phyloP scores from a whole-genome alignment of 2,797 vertebrate genomes.

The Emydoidea blandingii region DNA sequence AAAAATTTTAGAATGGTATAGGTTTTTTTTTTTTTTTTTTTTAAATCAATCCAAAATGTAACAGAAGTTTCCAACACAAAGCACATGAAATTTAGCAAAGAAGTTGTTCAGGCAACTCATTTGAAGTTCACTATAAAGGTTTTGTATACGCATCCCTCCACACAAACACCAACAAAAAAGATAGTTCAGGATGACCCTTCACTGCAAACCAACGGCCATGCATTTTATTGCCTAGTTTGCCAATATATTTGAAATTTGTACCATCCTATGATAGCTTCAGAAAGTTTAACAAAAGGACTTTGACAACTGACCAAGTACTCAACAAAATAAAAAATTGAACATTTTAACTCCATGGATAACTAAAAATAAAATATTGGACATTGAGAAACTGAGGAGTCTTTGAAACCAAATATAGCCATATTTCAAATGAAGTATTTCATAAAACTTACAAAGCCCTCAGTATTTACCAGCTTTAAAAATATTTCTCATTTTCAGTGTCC shows the following conservation, averaged over 20 bases:
- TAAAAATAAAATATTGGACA: constrained; percentile 38
- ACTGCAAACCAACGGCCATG: neutral
- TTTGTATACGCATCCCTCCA: neutral
- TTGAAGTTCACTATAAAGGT: constrained; percentile 11
- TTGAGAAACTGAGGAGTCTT: constrained; percentile 48
- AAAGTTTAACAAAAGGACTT: constrained; percentile 46
- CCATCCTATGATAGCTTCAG: constrained; percentile 46
- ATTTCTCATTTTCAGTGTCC: constrained; percentile 58
- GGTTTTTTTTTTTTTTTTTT: neutral
- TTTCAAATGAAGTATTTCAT: constrained; percentile 56
- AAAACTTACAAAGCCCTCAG: constrained; percentile 59
- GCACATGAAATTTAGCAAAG: neutral
- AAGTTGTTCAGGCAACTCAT: constrained; percentile 20
- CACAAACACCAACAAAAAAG: neutral
- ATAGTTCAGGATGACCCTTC: neutral
- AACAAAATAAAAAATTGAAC: neutral
- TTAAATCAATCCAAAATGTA: neutral
- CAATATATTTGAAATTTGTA: constrained; percentile 17
- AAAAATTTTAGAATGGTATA: neutral
- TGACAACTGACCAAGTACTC: constrained; percentile 46
- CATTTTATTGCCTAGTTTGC: neutral
- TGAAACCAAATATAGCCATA: constrained; percentile 57
- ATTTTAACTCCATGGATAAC: neutral
- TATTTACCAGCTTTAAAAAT: constrained; percentile 55
- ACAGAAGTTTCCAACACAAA: neutral